Evolutionary conservation across 2,888 invertebrate species (phyloP).

Genomic region (Mesorhabditis belari): DNA sequence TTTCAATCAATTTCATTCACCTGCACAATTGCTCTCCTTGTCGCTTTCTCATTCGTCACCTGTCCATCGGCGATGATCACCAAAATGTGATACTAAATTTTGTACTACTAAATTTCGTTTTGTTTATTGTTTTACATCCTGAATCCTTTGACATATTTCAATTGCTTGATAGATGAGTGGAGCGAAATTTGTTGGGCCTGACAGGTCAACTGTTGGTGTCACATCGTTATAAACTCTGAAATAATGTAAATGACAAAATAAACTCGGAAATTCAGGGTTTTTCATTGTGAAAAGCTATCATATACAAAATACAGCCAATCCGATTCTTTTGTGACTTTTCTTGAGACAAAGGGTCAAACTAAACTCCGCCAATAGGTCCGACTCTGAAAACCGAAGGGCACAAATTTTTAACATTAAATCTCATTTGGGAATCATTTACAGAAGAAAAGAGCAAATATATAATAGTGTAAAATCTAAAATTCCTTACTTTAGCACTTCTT

Average conservation of each 20-base stretch:
- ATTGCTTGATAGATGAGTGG: slow-evolving; percentile 58
- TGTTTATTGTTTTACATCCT: slow-evolving; percentile 41
- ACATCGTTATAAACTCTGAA: slow-evolving; percentile 55
- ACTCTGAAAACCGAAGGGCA: too few species aligned
- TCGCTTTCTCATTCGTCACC: slow-evolving; percentile 57
- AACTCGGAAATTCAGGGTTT: not conserved
- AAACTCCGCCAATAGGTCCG: too few species aligned
- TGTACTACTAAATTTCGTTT: not conserved
- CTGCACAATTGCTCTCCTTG: slow-evolving; percentile 57
- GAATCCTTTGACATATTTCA: slow-evolving; percentile 55
- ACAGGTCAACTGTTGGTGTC: slow-evolving; percentile 55
- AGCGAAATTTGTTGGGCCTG: slow-evolving; percentile 60
- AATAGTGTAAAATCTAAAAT: not conserved
- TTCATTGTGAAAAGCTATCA: not conserved
- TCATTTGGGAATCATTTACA: too few species aligned
- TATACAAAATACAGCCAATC: too few species aligned
- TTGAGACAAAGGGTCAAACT: too few species aligned
- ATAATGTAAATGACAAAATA: not conserved
- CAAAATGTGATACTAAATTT: slow-evolving; percentile 57
- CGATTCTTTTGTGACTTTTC: too few species aligned
- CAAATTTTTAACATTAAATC: too few species aligned
- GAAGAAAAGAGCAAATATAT: not conserved
- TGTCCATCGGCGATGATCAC: slow-evolving; percentile 60
- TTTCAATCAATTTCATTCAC: too few species aligned
- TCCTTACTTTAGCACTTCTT: slow-evolving; percentile 54